Percentiles rank a stretch among this genome's conserved stretches.
phyloP scores from a whole-genome alignment of 2,113 vertebrate genomes.

The Odocoileus virginianus region DNA sequence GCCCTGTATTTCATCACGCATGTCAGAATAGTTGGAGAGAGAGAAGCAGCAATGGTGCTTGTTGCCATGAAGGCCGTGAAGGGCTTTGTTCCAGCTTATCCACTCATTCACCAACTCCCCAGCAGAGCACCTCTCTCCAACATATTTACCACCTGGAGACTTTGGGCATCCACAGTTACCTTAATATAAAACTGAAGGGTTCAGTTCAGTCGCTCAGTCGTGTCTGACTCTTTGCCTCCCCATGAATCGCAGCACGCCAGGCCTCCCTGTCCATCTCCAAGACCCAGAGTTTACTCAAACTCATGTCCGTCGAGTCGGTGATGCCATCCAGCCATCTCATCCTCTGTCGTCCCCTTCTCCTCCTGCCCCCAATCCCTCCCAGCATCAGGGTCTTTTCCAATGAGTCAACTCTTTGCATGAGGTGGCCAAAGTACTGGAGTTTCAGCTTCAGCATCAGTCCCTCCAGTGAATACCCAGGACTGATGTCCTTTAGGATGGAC shows the following conservation, averaged over 20 bases:
- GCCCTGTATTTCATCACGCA: neutral
- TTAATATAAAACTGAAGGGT: neutral
- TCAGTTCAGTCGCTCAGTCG: neutral
- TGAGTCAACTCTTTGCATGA: neutral
- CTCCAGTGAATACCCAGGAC: neutral
- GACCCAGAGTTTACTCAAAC: neutral
- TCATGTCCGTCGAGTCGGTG: fast-evolving
- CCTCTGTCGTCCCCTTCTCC: neutral
- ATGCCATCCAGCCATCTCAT: neutral
- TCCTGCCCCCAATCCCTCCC: neutral
- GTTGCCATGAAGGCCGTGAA: neutral
- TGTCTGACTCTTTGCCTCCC: neutral
- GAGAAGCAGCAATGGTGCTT: neutral
- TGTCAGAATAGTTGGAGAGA: neutral
- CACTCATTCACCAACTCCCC: fast-evolving
- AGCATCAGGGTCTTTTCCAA: neutral
- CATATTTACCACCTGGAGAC: neutral
- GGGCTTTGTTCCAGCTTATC: neutral
- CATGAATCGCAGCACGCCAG: neutral
- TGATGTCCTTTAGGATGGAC: neutral
- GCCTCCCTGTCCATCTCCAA: neutral
- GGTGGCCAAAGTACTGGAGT: neutral
- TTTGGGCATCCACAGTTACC: no score
- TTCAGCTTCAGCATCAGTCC: neutral
- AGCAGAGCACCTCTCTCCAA: neutral